Percentiles rank a stretch among this genome's conserved stretches.
These are phyloP conservation scores for Pelobates fuscus DNA, from an alignment of 2,113 vertebrate genomes.

Conservation along the genomic window DNA sequence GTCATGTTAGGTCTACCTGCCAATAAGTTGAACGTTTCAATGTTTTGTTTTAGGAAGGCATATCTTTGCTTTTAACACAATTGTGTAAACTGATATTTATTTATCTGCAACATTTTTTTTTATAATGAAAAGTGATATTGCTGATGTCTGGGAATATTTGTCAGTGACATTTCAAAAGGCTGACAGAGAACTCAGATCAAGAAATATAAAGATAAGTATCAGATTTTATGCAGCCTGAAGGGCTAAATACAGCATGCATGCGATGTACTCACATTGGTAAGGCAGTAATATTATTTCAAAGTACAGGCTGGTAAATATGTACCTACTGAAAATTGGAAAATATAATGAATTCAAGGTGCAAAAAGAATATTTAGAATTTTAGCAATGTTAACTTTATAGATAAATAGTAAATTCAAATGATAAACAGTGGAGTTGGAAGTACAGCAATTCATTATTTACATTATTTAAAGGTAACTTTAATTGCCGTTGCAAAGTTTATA, in stretches of 20 bases:
- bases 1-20: too few species aligned
- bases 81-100: conserved; percentile 32
- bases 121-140: conserved; percentile 42
- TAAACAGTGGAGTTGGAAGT: too few species aligned
- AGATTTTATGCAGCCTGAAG: conserved; percentile 32
- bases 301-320: background rate
- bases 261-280: conserved; percentile 18
- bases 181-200: conserved; percentile 25
- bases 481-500: too few species aligned
- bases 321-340: background rate
- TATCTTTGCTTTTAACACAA: too few species aligned
- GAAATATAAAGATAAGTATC: conserved; percentile 33
- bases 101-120: conserved; percentile 20
- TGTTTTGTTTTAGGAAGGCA: too few species aligned
- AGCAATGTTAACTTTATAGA: background rate
- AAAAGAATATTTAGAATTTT: background rate
- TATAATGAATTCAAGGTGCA: background rate
- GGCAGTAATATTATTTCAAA: conserved; percentile 20
- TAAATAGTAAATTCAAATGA: background rate
- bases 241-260: conserved; percentile 25
- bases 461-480: too few species aligned
- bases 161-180: conserved; percentile 38
- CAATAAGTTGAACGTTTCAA: too few species aligned
- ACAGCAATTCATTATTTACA: too few species aligned
- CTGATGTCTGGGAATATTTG: conserved; percentile 23